phyloP scores from a whole-genome alignment of 2,113 vertebrate species.

The Archilochus colubris region DNA sequence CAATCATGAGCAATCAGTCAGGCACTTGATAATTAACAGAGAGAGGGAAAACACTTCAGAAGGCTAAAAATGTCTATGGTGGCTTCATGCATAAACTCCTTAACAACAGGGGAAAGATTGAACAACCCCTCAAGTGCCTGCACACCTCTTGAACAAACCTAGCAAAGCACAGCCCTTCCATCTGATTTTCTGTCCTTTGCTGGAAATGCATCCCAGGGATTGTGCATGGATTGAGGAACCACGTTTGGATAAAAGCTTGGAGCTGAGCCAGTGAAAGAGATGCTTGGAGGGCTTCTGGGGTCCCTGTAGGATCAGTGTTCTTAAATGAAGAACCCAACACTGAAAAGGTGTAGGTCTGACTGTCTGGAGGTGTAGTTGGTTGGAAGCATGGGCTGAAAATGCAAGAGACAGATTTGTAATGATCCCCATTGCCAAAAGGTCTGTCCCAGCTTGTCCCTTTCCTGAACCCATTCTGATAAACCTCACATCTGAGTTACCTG shows the following conservation, averaged over 20 bases:
- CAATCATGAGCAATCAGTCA: conserved; percentile 74
- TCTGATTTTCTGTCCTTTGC: not conserved
- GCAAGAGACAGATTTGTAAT: not conserved
- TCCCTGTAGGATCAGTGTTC: not conserved
- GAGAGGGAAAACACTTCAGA: conserved; percentile 69
- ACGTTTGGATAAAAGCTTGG: not conserved
- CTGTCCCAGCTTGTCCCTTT: not conserved
- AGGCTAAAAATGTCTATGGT: conserved; percentile 63
- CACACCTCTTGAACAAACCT: not conserved
- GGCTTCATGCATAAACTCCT: conserved; percentile 48
- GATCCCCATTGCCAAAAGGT: not conserved
- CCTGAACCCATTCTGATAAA: not conserved
- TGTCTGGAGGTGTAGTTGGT: not conserved
- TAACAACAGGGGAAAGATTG: conserved; percentile 32
- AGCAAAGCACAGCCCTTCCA: not conserved
- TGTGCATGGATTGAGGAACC: not conserved
- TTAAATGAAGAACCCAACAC: not conserved
- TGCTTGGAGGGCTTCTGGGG: not conserved
- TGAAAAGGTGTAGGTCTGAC: not conserved
- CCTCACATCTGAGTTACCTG: not conserved
- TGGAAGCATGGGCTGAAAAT: not conserved
- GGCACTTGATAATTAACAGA: conserved; percentile 75
- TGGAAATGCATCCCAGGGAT: not conserved
- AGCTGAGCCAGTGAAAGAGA: not conserved
- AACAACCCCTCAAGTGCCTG: not conserved